These are phyloP conservation scores for Pelusios castaneus DNA, from an alignment of 2,113 vertebrate species.

Conservation along the genomic window DNA sequence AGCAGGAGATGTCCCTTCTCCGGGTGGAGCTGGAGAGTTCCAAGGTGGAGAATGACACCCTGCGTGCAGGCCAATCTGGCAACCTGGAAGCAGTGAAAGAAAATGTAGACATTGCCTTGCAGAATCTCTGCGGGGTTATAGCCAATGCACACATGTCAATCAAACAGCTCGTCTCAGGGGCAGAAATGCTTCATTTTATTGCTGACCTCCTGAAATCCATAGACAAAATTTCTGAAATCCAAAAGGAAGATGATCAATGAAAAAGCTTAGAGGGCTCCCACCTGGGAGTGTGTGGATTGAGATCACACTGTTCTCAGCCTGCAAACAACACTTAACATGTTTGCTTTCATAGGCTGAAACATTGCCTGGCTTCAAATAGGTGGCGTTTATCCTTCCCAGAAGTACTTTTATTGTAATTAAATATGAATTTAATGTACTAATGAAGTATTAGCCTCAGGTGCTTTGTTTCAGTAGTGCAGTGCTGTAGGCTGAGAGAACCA, in stretches of 20 bases:
- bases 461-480: background rate
- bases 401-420: background rate
- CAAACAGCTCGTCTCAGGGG: constrained; percentile 49
- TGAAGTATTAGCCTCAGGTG: background rate
- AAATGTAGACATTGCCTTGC: constrained; percentile 74
- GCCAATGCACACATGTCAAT: constrained; percentile 72
- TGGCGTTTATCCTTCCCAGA: background rate
- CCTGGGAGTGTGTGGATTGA: accelerated
- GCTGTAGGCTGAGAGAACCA: background rate
- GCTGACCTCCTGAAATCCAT: constrained; percentile 71
- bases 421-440: background rate
- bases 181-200: constrained; percentile 13
- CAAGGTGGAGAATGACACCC: constrained; percentile 71
- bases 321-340: background rate
- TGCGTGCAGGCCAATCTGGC: constrained; percentile 69
- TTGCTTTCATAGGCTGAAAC: background rate
- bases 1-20: constrained; percentile 78
- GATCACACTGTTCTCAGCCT: background rate
- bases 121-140: constrained; percentile 76
- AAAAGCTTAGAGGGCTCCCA: background rate
- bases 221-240: constrained; percentile 56
- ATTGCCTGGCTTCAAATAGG: background rate
- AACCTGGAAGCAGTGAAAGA: constrained; percentile 73
- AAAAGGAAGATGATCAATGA: constrained; percentile 22
- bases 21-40: constrained; percentile 75